These are phyloP conservation scores for Progne subis DNA, from an alignment of 2,113 vertebrate species.

Conservation along the genomic window DNA sequence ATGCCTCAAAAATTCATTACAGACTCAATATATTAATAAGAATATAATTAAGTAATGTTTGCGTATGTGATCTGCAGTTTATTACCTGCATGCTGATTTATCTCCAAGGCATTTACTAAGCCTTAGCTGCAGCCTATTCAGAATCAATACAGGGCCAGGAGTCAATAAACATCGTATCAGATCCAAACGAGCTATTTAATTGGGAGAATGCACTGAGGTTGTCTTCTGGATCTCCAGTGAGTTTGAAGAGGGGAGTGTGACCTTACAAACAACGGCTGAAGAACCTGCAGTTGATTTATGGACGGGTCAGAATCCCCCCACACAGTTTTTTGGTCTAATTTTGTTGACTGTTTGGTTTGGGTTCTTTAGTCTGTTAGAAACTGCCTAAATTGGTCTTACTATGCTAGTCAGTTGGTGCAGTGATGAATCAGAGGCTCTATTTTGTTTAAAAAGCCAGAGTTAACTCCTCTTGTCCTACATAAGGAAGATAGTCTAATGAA, in stretches of 20 bases:
- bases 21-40: constrained; percentile 74
- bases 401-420: neutral
- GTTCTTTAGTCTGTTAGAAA: neutral
- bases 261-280: neutral
- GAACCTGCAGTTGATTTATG: neutral
- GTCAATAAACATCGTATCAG: constrained; percentile 70
- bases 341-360: constrained; percentile 7
- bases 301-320: neutral
- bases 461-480: constrained; percentile 16
- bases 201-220: constrained; percentile 21
- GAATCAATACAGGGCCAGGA: constrained; percentile 71
- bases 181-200: constrained; percentile 62
- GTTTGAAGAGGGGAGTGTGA: neutral
- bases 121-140: constrained; percentile 50
- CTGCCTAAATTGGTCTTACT: constrained; percentile 35
- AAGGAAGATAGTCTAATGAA: neutral
- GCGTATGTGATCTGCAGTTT: constrained; percentile 74
- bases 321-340: neutral
- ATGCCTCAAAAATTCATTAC: constrained; percentile 79
- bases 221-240: neutral
- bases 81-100: constrained; percentile 77
- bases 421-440: constrained; percentile 37
- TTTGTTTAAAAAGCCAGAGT: constrained; percentile 4
- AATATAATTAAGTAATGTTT: constrained; percentile 80
- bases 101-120: constrained; percentile 71